A percentile compares a stretch with the other conserved stretches of the same genome.
Evolutionary conservation across 1,140 invertebrate species (phyloP).

Genomic region (Lanistes nyassanus): DNA sequence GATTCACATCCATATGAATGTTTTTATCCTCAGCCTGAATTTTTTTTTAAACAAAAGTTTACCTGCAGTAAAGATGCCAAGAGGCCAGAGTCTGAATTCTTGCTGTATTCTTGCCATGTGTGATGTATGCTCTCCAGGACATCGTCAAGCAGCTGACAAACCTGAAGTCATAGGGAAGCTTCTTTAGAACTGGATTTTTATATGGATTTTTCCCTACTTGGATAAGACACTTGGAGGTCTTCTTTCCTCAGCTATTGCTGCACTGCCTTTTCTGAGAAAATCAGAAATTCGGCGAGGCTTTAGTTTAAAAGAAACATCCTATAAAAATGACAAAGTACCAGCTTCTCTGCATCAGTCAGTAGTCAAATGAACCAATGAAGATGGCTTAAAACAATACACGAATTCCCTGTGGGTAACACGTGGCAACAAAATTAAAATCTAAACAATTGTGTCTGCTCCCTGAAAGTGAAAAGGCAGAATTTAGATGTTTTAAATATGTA

Average conservation of each 20-base stretch:
- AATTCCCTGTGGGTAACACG: too few relatives aligned
- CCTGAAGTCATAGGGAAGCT: conserved; percentile 5
- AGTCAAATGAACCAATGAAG: too few relatives aligned
- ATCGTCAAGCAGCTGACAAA: conserved; percentile 21
- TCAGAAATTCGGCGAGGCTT: too few relatives aligned
- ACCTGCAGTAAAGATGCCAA: conserved; percentile 1
- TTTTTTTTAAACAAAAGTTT: too few relatives aligned
- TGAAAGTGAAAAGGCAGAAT: too few relatives aligned
- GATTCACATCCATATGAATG: not conserved
- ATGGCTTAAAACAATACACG: too few relatives aligned
- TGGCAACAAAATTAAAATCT: too few relatives aligned
- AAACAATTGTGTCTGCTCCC: too few relatives aligned
- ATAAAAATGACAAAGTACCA: too few relatives aligned
- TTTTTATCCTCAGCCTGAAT: not conserved
- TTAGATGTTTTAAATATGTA: too few relatives aligned
- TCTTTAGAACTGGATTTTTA: not conserved
- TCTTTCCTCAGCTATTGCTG: not conserved
- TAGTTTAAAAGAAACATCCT: too few relatives aligned
- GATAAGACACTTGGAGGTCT: not conserved
- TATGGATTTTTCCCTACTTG: not conserved
- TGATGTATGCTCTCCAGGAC: not conserved
- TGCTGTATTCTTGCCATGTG: conserved; percentile 12
- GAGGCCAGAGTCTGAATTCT: conserved; percentile 5
- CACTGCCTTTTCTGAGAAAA: not conserved
- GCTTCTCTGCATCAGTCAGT: too few relatives aligned